Evolutionary conservation across 2,888 invertebrate species (phyloP), one percentile per base, ranked within the genome.

Genomic region (Dasypolia templi): DNA sequence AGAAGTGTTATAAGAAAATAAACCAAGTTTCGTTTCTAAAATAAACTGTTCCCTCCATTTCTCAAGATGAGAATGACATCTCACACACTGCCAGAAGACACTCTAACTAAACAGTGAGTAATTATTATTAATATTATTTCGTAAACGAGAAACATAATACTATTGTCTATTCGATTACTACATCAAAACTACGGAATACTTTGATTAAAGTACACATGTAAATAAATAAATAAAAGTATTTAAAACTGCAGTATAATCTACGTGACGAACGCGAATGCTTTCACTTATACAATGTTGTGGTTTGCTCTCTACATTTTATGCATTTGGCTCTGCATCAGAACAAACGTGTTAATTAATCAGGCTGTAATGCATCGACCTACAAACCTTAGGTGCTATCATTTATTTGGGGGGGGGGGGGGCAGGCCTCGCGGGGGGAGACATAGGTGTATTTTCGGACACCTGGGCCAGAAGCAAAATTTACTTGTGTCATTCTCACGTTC

Each of bases 371-470:
- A 87, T 73, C 85, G 91, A 85, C 90, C 91, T 88, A 89, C 74
- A 90, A 90, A 90, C 87, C 80, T 85, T 86, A 87, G 88, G 84
- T 85, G 86, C 75, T 87, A 87, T 88, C 82, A 87, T 87, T 86
- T 86, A 79, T 75, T 74, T 81, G 49, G 64, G 42, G 63, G 67
- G 81, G 67, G 81, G 74, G 58, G 74, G 76, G 76, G 74, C 62
- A 75, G 59, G 71, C 64, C 64, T 71, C 70, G 79, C 72, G 75
- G 76, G 81, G 81, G 71, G 74, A 71, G 83, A 73, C 82, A 86
- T 72, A 83, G 87, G 86, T 90, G 86, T 93, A 93, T 94, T 93
- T 93, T 90, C 77, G 89, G 88, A 84, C 84, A 82, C 82, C 88
- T 89, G 86, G 88, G 88, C 73, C 76, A 32, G 79, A 79, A 72